Evolutionary conservation across 2,113 vertebrate species (phyloP), one percentile per base, ranked within the genome.

Genomic region (Marcusenius ussheri): DNA sequence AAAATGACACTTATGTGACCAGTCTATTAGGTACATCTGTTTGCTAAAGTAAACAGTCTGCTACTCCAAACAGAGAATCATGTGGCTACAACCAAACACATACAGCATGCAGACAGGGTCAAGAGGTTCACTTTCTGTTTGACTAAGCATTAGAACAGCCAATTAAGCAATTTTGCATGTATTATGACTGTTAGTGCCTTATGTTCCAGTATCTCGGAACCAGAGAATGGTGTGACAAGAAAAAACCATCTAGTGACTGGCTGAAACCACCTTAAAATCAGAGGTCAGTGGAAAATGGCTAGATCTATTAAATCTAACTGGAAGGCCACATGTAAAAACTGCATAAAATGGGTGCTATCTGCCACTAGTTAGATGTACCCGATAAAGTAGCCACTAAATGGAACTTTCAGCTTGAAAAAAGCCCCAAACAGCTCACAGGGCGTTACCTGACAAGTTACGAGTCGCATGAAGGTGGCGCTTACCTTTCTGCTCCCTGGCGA

Each of bases 401-500:
- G 31, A 70, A 70, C 10, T 31, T 70, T 13, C 62, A 31, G 74
- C 35, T 42, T 19, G n/a, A 80, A 19, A 39, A 19, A 42, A 19
- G 74, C 62, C 8, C 9, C 24, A 66, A 39, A 39, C 24, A n/a
- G 19, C 35, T 66, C 53, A 27, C 19, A 42, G 51, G 15, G n/a
- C 27, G 0, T 35, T 39, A 27, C 7, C 17, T n/a, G n/a, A 24
- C 35, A 89, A 77, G 21, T 80, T 17, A 80, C 1, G 31, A 7
- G 24, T 19, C 49, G 2, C 0, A 27, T 49, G 47, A 47, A 21
- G 51, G 19, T 0, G 2, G 2, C 5, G 15, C 80, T 87, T 66
- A 99, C 98, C 98, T 96, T 97, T 97, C 91, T 96, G 96, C 91
- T 97, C 97, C 15, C 97, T 94, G 93, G 98, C 98, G 2, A 99